Base-by-base conservation (phyloP, 2,113 vertebrate genomes). In the Ibidorhyncha struthersii region DNA sequence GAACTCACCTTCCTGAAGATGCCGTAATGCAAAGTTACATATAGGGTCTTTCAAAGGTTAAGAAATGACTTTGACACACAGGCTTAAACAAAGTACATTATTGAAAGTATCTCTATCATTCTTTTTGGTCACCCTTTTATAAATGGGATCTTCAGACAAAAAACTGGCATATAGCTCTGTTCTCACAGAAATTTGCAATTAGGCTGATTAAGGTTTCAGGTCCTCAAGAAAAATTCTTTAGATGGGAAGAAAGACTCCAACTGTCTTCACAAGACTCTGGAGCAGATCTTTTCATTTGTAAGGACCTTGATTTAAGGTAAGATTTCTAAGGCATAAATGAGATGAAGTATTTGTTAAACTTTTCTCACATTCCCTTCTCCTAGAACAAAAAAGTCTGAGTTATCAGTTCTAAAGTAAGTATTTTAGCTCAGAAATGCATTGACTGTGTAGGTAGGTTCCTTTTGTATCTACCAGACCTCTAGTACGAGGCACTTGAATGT, bases 1-100 rank as follows among this genome's bases (percentile, higher is more conserved):
- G 32, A 83, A 70, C 71, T 94, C 52, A 74, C 74, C 82, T 93
- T 87, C 52, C 59, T 30, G 25, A 89, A 93, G 49, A 36, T 73
- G 73, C 49, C 96, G 47, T 67, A 86, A 66, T 66, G 62, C 50
- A 40, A 96, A 92, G 62, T 52, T 78, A 92, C 50, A 65, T 38
- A 69, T 47, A 67, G 13, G 32, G 78, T 94, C 82, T 93, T 97
- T 77, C 81, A 65, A 80, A 92, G 74, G 55, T 86, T 79, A 89
- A 77, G 88, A 96, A 89, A 79, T 90, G 20, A 89, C 41, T 97
- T 92, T 72, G 81, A 94, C 79, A 89, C 47, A 45, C 36, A 77
- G 56, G 40, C 63, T 97, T 95, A 76, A 93, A 67, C 63, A 55
- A 97, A 90, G 71, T 56, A 83, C 41, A 72, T 81, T 85, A 93